A percentile compares a stretch with the other conserved stretches of the same genome.
Evolutionary conservation across 2,888 invertebrate genomes (phyloP).

Genomic region (Tillus elongatus): DNA sequence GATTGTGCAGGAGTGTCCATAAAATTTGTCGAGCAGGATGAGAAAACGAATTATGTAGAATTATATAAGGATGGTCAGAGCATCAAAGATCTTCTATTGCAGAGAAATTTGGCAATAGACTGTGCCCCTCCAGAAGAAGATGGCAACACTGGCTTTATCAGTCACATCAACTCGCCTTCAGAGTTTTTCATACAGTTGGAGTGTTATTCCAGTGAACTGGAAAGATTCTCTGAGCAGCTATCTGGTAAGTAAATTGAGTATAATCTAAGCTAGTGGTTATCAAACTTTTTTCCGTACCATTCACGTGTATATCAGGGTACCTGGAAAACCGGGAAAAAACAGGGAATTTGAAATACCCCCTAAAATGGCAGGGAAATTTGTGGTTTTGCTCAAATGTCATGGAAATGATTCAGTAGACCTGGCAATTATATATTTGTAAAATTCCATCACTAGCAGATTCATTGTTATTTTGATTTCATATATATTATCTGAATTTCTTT

Average conservation of each 20-base stretch:
- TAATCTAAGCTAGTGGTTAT: no score
- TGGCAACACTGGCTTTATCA: slow-evolving; percentile 54
- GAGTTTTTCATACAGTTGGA: slow-evolving; percentile 71
- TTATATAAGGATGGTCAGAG: slow-evolving; percentile 53
- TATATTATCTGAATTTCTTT: no score
- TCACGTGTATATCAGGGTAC: no score
- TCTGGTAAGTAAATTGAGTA: slow-evolving; percentile 18
- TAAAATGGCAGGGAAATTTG: no score
- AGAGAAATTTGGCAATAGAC: slow-evolving; percentile 48
- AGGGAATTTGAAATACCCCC: no score
- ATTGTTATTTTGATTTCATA: no score
- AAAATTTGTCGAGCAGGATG: slow-evolving; percentile 44
- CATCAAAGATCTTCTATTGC: slow-evolving; percentile 52
- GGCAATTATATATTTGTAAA: no score
- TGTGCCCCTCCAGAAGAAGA: slow-evolving; percentile 44
- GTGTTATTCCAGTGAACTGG: slow-evolving; percentile 49
- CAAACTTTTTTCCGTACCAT: no score
- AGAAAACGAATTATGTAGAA: slow-evolving; percentile 57
- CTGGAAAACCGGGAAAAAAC: no score
- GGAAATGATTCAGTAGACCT: no score
- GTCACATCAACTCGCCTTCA: slow-evolving; percentile 56
- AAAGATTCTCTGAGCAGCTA: slow-evolving; percentile 53
- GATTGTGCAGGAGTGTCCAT: slow-evolving; percentile 24
- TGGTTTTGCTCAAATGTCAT: no score
- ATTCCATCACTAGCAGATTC: no score